Percentiles rank a stretch among this genome's conserved stretches.
phyloP scores from a whole-genome alignment of 2,113 vertebrate genomes.

The Fukomys damarensis region DNA sequence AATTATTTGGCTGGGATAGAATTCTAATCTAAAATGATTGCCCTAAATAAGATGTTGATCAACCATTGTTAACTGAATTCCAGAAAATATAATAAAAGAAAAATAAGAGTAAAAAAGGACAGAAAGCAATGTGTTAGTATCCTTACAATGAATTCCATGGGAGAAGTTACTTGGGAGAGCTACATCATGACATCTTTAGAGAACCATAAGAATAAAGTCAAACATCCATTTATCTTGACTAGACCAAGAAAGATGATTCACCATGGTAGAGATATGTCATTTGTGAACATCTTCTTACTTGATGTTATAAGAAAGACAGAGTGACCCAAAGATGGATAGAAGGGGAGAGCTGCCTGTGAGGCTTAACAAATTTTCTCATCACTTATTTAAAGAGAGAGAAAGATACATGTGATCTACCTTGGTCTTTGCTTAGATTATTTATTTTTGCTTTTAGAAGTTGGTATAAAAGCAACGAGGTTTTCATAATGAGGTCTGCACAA shows the following conservation, averaged over 20 bases:
- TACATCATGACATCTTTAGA: neutral
- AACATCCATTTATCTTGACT: neutral
- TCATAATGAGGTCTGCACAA: too few relatives aligned
- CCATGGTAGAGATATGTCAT: neutral
- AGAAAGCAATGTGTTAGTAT: neutral
- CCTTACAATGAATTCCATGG: neutral
- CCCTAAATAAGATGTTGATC: conserved; percentile 11
- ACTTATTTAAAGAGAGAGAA: neutral
- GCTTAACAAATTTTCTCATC: neutral
- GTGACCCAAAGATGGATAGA: neutral
- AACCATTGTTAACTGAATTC: conserved; percentile 40
- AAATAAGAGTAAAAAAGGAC: neutral
- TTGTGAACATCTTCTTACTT: neutral
- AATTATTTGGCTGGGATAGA: neutral
- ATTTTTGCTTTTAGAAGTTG: neutral
- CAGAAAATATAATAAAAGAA: neutral
- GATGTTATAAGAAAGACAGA: neutral
- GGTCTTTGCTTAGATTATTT: neutral
- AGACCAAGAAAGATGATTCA: neutral
- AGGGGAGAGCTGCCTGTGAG: neutral
- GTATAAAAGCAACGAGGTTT: neutral
- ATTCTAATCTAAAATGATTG: conserved; percentile 43
- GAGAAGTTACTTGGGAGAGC: neutral
- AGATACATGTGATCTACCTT: neutral
- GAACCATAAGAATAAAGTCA: neutral